Evolutionary conservation across 2,113 vertebrate genomes (phyloP).

Genomic region (cat (Felis catus)): DNA sequence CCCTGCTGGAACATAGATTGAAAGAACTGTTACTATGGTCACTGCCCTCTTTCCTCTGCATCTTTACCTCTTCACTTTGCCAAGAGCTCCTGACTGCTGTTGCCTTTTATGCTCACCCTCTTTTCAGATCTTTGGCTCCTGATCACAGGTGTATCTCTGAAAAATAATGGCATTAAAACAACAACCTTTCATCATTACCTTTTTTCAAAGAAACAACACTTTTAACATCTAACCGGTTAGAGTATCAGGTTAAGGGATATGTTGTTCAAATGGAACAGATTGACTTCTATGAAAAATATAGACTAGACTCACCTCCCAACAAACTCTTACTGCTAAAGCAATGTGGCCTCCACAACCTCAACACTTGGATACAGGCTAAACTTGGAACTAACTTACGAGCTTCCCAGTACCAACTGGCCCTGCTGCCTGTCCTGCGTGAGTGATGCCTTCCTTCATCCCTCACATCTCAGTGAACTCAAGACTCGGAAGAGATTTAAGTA

Average conservation of each 20-base stretch:
- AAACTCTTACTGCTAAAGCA: not conserved
- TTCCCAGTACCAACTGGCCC: not conserved
- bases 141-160: not conserved
- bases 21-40: not conserved
- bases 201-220: not conserved
- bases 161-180: conserved; percentile 18
- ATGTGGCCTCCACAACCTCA: not conserved
- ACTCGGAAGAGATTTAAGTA: not conserved
- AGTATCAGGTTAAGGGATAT: not conserved
- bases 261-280: conserved; percentile 25
- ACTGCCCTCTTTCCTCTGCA: not conserved
- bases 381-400: not conserved
- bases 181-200: not conserved
- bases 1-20: not conserved
- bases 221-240: not conserved
- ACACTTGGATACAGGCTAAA: not conserved
- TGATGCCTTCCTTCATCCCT: not conserved
- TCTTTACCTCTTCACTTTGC: not conserved
- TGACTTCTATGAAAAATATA: not conserved
- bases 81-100: not conserved
- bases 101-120: not conserved
- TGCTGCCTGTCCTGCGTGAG: not conserved
- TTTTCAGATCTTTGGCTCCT: not conserved
- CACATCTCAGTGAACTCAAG: not conserved
- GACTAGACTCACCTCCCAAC: not conserved